Conservation (phyloP, 2,888 invertebrate genomes). For the Bhutanitis thaidina region DNA sequence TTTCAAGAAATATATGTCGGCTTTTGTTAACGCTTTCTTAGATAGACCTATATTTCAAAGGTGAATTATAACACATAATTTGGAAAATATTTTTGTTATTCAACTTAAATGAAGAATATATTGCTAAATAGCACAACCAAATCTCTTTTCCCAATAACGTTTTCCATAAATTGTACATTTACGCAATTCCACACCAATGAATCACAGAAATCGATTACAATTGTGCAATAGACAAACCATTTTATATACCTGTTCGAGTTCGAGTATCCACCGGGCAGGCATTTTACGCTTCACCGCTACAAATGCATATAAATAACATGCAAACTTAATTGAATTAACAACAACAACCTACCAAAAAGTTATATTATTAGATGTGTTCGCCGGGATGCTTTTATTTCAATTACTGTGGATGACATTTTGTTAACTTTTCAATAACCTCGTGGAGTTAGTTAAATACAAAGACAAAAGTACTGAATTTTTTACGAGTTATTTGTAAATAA, state of each 20-base stretch:
- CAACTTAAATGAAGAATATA: background rate
- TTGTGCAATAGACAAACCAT: background rate
- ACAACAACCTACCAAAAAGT: conserved; percentile 40
- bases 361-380: conserved; percentile 35
- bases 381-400: conserved; percentile 7
- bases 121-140: background rate
- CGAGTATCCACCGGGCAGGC: background rate
- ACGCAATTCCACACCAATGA: background rate
- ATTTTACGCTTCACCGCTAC: conserved; percentile 14
- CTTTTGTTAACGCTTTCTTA: too few relatives aligned
- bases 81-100: too few relatives aligned
- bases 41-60: too few relatives aligned
- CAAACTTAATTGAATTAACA: conserved; percentile 46
- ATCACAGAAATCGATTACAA: conserved; percentile 9
- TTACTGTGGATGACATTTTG: background rate
- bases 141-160: background rate
- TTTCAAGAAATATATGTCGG: too few relatives aligned
- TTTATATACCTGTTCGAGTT: conserved; percentile 7
- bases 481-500: too few relatives aligned
- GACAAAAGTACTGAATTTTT: too few relatives aligned
- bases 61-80: too few relatives aligned
- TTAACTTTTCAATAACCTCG: too few relatives aligned
- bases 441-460: too few relatives aligned
- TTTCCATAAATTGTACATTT: conserved; percentile 8
- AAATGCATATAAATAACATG: conserved; percentile 33